Conservation (phyloP, 1,140 invertebrate species). For the Cyrtorhinus lividipennis region DNA sequence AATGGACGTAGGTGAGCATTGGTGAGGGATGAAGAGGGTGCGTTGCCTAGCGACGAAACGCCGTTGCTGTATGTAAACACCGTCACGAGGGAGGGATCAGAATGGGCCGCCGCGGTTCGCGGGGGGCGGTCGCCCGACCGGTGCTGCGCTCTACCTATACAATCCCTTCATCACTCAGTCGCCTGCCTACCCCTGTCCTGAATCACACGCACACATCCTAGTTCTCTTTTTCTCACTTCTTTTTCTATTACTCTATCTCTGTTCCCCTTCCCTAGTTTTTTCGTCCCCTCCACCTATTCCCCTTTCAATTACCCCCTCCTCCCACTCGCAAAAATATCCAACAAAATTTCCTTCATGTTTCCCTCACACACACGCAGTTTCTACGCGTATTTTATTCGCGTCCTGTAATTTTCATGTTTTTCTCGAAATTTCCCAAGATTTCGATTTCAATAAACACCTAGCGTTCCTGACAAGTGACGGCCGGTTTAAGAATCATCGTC, state of each 20-base stretch:
- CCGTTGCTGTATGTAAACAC: conserved; percentile 13
- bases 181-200: conserved; percentile 11
- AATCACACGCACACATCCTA: neutral
- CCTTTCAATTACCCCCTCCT: conserved; percentile 1
- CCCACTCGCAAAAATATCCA: neutral
- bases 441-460: neutral
- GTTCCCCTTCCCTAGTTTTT: neutral
- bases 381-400: neutral
- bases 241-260: conserved; percentile 8
- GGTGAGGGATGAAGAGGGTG: no score
- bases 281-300: neutral
- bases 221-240: conserved; percentile 8
- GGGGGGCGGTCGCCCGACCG: neutral
- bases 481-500: neutral
- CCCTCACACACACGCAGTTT: neutral
- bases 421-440: neutral
- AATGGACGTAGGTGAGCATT: no score
- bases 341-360: neutral
- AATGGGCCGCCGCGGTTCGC: neutral
- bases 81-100: neutral
- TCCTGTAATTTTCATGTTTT: neutral
- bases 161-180: conserved; percentile 7
- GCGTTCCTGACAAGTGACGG: neutral
- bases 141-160: conserved; percentile 12
- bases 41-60: conserved; percentile 9